A percentile compares a stretch with the other conserved stretches of the same genome.
Conservation (phyloP, 2,113 vertebrate species). For the Ranitomeya imitator region DNA sequence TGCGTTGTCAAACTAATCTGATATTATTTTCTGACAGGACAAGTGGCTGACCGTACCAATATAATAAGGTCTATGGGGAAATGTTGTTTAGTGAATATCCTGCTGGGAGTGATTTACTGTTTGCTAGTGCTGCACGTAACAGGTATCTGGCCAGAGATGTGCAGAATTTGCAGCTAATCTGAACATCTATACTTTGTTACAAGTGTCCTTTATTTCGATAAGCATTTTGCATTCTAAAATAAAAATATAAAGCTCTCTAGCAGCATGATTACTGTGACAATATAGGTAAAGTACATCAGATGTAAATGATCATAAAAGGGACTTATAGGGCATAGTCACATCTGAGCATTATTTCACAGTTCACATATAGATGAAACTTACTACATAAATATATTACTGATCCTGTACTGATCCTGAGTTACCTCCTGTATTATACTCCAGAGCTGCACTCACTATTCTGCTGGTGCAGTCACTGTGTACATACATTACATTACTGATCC, state of each 20-base stretch:
- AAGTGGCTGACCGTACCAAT: slow-evolving; percentile 16
- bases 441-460: not conserved
- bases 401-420: not conserved
- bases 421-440: not conserved
- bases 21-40: slow-evolving; percentile 47
- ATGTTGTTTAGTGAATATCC: not conserved
- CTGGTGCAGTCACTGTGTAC: not conserved
- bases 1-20: slow-evolving; percentile 48
- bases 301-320: too few relatives aligned
- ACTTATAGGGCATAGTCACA: too few relatives aligned
- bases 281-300: too few relatives aligned
- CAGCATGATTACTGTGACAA: too few relatives aligned
- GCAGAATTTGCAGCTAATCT: not conserved
- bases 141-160: not conserved
- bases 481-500: not conserved
- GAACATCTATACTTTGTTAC: not conserved
- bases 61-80: slow-evolving; percentile 12
- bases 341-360: too few relatives aligned
- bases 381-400: not conserved
- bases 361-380: too few relatives aligned
- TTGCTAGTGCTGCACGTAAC: not conserved
- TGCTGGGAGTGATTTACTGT: not conserved
- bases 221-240: not conserved
- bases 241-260: too few relatives aligned
- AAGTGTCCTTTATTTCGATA: not conserved